A percentile compares a stretch with the other conserved stretches of the same genome.
These are phyloP conservation scores for Cerastis rubricosa DNA, from an alignment of 2,888 invertebrate genomes.

Conservation along the genomic window DNA sequence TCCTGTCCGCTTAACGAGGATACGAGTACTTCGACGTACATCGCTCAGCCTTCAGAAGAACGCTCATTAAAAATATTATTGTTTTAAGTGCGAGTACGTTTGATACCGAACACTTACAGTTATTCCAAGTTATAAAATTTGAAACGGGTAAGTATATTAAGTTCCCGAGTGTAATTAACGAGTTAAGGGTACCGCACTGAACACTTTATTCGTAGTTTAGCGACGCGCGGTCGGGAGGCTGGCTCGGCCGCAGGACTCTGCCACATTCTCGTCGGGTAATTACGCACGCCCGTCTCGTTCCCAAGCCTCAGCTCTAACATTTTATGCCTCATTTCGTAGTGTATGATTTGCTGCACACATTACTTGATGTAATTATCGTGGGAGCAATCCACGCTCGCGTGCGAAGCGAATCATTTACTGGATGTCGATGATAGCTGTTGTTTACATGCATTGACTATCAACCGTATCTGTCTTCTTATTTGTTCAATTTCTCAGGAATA, in stretches of 20 bases:
- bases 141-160: conserved; percentile 79
- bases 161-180: conserved; percentile 86
- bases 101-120: conserved; percentile 61
- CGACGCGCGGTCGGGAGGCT: conserved; percentile 79
- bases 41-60: conserved; percentile 75
- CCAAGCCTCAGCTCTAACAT: conserved; percentile 86
- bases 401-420: conserved; percentile 78
- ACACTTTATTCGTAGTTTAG: conserved; percentile 87
- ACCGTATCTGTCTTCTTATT: conserved; percentile 8
- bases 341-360: conserved; percentile 88
- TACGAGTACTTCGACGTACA: conserved; percentile 75
- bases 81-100: conserved; percentile 67
- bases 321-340: conserved; percentile 88
- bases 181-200: conserved; percentile 83
- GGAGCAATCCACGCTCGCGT: conserved; percentile 80
- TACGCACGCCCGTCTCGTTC: conserved; percentile 87
- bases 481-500: conserved; percentile 29
- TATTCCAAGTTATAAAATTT: conserved; percentile 71
- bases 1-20: conserved; percentile 87
- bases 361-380: conserved; percentile 88
- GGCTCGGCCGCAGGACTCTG: conserved; percentile 83
- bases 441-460: conserved; percentile 64
- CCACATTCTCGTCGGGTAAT: conserved; percentile 89
- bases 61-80: conserved; percentile 74
- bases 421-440: conserved; percentile 74